Base-by-base conservation (phyloP, 1,140 invertebrate species). In the Bradysia coprophila region DNA sequence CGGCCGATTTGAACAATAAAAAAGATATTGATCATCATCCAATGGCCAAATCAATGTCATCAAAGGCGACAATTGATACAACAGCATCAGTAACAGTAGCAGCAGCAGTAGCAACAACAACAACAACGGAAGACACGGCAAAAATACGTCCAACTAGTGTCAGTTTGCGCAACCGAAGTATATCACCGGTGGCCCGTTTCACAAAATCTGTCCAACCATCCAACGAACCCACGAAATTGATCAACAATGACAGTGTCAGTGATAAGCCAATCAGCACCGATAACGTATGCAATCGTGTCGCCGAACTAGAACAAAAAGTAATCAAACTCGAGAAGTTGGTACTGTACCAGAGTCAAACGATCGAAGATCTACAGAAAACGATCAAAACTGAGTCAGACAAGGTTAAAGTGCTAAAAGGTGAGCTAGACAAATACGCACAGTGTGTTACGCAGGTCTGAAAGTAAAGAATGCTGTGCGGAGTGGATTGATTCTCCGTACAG, bases 361-460 rank as follows among this genome's bases (percentile, higher is more conserved):
- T 76, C 28, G 70, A 75, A 28, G 69, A 73, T 21, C 53, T 77
- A 44, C 59, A 61, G 22, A 59, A 54, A 8, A 62, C 63, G 46
- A 50, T 76, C 34, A 60, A 63, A 5, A 51, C 64, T 21, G 75
- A 77, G 52, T 63, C 62, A 4, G 72, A 75, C 43, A 66, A 67
- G 47, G 61, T 74, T 13, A 64, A 64, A 49, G 53, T 68, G 16
- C 46, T 77, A 32, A 69, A 75, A 44, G 56, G 59, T 22, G 68
- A 76, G 51, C 49, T 75, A 34, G 70, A 72, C 42, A 74, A 73
- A 55, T 61, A 75, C 42, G 64, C 66, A 40, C 65, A 69, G 45
- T 73, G 71, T 53, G 69, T 72, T 50, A 72, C 69, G 44, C 67
- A 70, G 52, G 69, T 72, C 52, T 73, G 67, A 48, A n/a, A n/a